Percentiles rank a stretch among this genome's conserved stretches.
Conservation (phyloP, 2,797 vertebrate genomes). For the Synanceia verrucosa region DNA sequence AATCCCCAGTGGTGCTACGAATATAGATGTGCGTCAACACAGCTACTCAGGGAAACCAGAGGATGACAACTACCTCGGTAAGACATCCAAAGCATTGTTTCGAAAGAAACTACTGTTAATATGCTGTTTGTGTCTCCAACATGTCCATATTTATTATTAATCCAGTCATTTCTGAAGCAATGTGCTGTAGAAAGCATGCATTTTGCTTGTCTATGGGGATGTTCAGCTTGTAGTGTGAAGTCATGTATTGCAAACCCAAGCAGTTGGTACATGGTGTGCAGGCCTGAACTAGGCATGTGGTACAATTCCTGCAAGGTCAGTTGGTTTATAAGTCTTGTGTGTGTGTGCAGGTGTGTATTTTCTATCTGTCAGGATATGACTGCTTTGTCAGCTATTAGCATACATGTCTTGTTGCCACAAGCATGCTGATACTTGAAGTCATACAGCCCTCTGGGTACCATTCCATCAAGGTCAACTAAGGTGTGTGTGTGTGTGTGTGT, state of each 20-base stretch:
- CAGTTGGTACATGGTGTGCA: constrained; percentile 26
- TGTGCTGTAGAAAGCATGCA: background rate
- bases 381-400: constrained; percentile 22
- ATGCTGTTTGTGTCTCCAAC: background rate
- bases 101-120: background rate
- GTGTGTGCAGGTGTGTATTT: constrained; percentile 1
- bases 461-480: constrained; percentile 31
- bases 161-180: background rate
- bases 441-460: constrained; percentile 45
- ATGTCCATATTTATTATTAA: background rate
- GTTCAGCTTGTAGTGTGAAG: constrained; percentile 12
- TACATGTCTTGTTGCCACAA: constrained; percentile 34
- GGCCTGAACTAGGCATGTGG: constrained; percentile 31
- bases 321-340: constrained; percentile 4
- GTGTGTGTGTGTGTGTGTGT: constrained; percentile 13
- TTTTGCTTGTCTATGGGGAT: background rate
- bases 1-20: constrained; percentile 97
- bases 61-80: constrained; percentile 99
- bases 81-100: constrained; percentile 62
- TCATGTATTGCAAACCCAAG: background rate
- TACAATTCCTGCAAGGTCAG: constrained; percentile 38
- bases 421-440: constrained; percentile 57
- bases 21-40: constrained; percentile 97
- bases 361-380: constrained; percentile 11
- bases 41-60: constrained; percentile 98